Conservation (phyloP, 2,888 invertebrate genomes). For the Diploptera punctata region DNA sequence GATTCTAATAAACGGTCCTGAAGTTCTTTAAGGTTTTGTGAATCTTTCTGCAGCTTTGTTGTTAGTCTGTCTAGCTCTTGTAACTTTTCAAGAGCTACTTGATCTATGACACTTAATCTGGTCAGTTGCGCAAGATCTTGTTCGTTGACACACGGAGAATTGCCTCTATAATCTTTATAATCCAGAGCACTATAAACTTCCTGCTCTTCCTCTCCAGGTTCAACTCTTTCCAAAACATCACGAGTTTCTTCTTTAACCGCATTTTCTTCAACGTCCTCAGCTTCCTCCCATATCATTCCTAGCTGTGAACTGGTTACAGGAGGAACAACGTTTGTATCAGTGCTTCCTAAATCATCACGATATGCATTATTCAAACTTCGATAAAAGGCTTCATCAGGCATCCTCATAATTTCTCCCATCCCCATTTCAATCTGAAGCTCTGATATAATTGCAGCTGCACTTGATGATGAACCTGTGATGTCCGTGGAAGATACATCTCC, state of each 20-base stretch:
- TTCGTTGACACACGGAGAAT: slow-evolving; percentile 77
- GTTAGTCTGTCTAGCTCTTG: slow-evolving; percentile 80
- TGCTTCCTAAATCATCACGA: slow-evolving; percentile 75
- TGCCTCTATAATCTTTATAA: slow-evolving; percentile 79
- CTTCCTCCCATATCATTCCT: slow-evolving; percentile 88
- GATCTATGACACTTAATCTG: slow-evolving; percentile 76
- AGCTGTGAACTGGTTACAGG: slow-evolving; percentile 74
- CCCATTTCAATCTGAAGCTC: slow-evolving; percentile 53
- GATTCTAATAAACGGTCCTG: slow-evolving; percentile 61
- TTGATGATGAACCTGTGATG: slow-evolving; percentile 25
- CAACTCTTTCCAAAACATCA: slow-evolving; percentile 58
- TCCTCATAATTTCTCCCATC: slow-evolving; percentile 50
- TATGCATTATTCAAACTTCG: slow-evolving; percentile 88
- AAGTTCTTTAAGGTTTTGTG: slow-evolving; percentile 76
- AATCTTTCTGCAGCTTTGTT: slow-evolving; percentile 78
- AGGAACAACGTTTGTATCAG: slow-evolving; percentile 60
- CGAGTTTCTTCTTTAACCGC: slow-evolving; percentile 44
- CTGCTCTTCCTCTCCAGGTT: slow-evolving; percentile 56
- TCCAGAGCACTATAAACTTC: slow-evolving; percentile 78
- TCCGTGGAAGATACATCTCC: slow-evolving; percentile 19
- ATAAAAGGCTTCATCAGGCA: slow-evolving; percentile 86
- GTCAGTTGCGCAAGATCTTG: slow-evolving; percentile 67
- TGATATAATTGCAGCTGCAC: slow-evolving; percentile 47
- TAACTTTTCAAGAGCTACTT: slow-evolving; percentile 78
- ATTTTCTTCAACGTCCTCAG: slow-evolving; percentile 71